Percentiles rank a stretch among this genome's conserved stretches.
phyloP scores from a whole-genome alignment of 2,888 invertebrate genomes.

The Phragmatobia fuliginosa region DNA sequence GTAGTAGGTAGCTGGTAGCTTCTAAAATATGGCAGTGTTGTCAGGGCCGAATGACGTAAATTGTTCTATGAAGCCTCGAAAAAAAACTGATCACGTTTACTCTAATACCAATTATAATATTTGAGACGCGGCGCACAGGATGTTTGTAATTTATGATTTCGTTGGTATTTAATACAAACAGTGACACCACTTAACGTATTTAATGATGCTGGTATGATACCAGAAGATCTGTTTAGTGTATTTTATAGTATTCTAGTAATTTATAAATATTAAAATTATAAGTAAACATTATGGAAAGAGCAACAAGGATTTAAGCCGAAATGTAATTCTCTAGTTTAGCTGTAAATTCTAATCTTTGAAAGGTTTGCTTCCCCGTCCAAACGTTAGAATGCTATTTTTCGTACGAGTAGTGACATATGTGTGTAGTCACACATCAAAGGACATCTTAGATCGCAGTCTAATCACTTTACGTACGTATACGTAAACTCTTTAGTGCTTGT shows the following conservation, averaged over 20 bases:
- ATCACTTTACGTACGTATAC: too few species aligned
- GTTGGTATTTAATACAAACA: background rate
- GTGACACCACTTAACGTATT: background rate
- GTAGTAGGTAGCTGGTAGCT: conserved; percentile 31
- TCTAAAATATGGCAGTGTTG: conserved; percentile 52
- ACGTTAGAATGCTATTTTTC: too few species aligned
- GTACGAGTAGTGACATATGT: too few species aligned
- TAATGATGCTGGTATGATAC: background rate
- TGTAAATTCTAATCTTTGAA: background rate
- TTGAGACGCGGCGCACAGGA: conserved; percentile 3
- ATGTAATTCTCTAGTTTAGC: too few species aligned
- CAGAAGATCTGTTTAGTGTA: background rate
- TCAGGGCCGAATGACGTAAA: conserved; percentile 54
- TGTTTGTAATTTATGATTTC: conserved; percentile 4
- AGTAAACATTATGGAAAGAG: background rate
- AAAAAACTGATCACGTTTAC: conserved; percentile 32
- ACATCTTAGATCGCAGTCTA: too few species aligned
- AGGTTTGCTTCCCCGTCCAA: background rate
- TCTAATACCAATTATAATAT: conserved; percentile 29
- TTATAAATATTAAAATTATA: too few species aligned
- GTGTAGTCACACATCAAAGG: too few species aligned
- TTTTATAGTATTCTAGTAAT: background rate
- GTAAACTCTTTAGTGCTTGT: too few species aligned
- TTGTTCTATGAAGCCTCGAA: conserved; percentile 24
- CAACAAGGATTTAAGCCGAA: too few species aligned